These are phyloP conservation scores for Hylyphantes graminicola DNA, from an alignment of 1,140 invertebrate genomes.

Conservation along the genomic window DNA sequence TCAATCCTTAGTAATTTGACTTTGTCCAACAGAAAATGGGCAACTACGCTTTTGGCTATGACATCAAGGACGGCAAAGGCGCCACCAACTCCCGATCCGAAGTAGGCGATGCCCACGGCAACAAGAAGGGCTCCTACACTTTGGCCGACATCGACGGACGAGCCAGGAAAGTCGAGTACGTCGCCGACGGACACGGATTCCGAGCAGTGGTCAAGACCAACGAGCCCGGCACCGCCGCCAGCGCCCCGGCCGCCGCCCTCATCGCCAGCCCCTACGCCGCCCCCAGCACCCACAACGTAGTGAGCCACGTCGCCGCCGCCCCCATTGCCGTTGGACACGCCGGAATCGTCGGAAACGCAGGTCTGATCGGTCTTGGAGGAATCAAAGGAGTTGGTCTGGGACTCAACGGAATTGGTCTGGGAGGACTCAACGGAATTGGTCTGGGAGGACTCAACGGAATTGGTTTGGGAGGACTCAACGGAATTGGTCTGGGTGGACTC, in stretches of 20 bases:
- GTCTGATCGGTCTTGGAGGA: slow-evolving; percentile 3
- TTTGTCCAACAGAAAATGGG: not conserved
- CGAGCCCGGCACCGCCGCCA: slow-evolving; percentile 45
- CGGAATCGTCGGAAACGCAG: slow-evolving; percentile 16
- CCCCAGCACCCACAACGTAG: slow-evolving; percentile 12
- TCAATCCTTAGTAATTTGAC: too few species aligned
- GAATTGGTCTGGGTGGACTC: too few species aligned
- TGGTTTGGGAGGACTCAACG: not conserved
- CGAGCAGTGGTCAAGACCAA: slow-evolving; percentile 50
- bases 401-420: not conserved
- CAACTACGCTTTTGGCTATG: slow-evolving; percentile 56
- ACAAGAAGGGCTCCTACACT: slow-evolving; percentile 61
- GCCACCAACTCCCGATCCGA: slow-evolving; percentile 58
- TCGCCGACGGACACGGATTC: slow-evolving; percentile 61
- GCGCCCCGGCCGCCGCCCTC: slow-evolving; percentile 22
- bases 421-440: not conserved
- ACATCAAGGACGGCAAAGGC: slow-evolving; percentile 49
- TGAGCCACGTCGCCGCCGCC: slow-evolving; percentile 16
- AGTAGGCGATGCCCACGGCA: slow-evolving; percentile 55
- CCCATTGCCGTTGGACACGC: slow-evolving; percentile 27
- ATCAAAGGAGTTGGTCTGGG: not conserved
- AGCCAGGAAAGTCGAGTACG: slow-evolving; percentile 58
- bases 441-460: not conserved
- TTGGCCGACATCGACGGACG: slow-evolving; percentile 59
- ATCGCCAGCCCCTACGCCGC: slow-evolving; percentile 23